These are phyloP conservation scores for Platichthys stellatus DNA, from an alignment of 2,113 vertebrate species.

Conservation along the genomic window DNA sequence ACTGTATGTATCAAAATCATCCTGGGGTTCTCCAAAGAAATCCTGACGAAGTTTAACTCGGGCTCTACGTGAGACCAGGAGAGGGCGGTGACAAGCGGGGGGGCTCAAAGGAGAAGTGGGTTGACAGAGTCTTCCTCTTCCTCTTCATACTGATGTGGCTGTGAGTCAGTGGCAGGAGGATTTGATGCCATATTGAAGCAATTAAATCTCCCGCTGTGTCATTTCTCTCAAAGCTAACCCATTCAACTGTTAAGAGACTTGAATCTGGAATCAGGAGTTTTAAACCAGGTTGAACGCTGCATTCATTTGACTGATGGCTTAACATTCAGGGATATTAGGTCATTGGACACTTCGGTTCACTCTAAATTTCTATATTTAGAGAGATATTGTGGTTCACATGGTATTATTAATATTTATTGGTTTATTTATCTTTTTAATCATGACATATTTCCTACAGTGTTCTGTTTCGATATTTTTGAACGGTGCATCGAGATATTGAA, in stretches of 20 bases:
- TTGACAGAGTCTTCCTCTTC: slow-evolving; percentile 1
- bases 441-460: too few relatives aligned
- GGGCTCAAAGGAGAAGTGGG: slow-evolving; percentile 11
- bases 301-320: not conserved
- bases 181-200: slow-evolving; percentile 40
- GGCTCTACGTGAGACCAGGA: slow-evolving; percentile 15
- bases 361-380: too few relatives aligned
- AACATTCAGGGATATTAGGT: not conserved
- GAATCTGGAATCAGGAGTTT: not conserved
- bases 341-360: not conserved
- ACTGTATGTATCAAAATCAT: too few relatives aligned
- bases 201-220: slow-evolving; percentile 35
- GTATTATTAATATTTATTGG: not conserved
- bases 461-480: too few relatives aligned
- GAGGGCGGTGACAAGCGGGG: slow-evolving; percentile 32
- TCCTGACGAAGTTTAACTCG: not conserved
- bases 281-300: not conserved
- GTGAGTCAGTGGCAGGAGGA: slow-evolving; percentile 23
- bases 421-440: not conserved
- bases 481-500: too few relatives aligned
- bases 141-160: slow-evolving; percentile 28
- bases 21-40: too few relatives aligned
- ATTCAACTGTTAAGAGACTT: not conserved
- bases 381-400: not conserved
- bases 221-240: slow-evolving; percentile 6